Base-by-base conservation (phyloP, 2,797 vertebrate species). In the Valencia hispanica region DNA sequence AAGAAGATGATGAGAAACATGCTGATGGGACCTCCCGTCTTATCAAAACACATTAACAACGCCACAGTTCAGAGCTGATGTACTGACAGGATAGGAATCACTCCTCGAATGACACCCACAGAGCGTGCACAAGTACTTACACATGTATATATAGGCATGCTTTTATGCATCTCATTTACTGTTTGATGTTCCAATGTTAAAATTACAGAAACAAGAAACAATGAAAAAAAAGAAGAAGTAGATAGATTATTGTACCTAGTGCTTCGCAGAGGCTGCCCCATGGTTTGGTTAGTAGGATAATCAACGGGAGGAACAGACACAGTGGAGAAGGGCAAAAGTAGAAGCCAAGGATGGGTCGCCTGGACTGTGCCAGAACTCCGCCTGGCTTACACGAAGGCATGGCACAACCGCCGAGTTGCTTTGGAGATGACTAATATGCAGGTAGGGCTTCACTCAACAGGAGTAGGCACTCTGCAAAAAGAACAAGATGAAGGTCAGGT, bases 381-480 rank as follows among this genome's bases (percentile, higher is more conserved):
- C 68, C 72, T 59, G 89, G 85, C 77, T 82, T 79, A 75, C 83
- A 79, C 76, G 80, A 81, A 90, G 86, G 77, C 94, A 94, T 95
- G 93, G 88, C 84, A 76, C 86, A 81, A 69, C 78, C 51, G 55
- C 20, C 51, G 69, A 86, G 75, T 70, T 72, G 79, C 73, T 69
- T n/a, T 69, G 86, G 70, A 89, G 85, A 86, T 30, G 86, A 79
- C 17, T 4, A 78, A 79, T 80, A 88, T 79, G 69, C 41, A 57
- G 63, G 79, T 11, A 47, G 84, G 70, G 79, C 84, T 87, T 92
- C 86, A 81, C 93, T 91, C 86, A 91, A 75, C 78, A 92, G 88
- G 89, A 85, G 85, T 91, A 89, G 89, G 92, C 93, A 93, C 94
- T 94, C 94, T 95, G 93, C 73, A 75, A 82, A 92, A 43, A 87